Evolutionary conservation across 2,797 vertebrate species (phyloP).

Genomic region (Sphenodon punctatus): DNA sequence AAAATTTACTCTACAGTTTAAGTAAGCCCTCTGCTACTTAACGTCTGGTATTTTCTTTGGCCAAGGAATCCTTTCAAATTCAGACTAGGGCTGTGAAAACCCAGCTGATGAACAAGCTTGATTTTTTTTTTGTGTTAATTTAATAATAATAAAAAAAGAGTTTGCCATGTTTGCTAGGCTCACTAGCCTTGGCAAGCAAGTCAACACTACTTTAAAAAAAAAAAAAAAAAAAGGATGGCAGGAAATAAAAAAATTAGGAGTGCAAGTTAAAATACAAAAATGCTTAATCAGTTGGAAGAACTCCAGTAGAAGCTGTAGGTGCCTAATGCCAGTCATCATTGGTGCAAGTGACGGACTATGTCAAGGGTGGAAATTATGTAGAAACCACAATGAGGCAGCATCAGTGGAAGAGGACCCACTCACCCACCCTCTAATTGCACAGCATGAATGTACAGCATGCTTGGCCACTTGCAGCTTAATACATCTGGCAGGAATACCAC

Average conservation of each 20-base stretch:
- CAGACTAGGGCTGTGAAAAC: conserved; percentile 43
- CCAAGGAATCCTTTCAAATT: conserved; percentile 52
- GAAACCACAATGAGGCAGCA: conserved; percentile 10
- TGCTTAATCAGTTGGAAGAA: conserved; percentile 34
- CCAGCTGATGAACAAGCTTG: conserved; percentile 42
- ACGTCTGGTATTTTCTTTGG: conserved; percentile 59
- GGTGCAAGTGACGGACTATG: conserved; percentile 2
- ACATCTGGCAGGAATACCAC: not conserved
- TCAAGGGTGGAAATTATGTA: conserved; percentile 18
- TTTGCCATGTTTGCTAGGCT: conserved; percentile 4
- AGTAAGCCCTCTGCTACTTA: conserved; percentile 50
- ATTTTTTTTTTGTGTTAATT: not conserved
- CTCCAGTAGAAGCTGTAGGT: conserved; percentile 30
- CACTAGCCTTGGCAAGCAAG: conserved; percentile 10
- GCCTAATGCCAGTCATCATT: conserved; percentile 6
- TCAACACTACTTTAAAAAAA: conserved; percentile 20
- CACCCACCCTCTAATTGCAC: not conserved
- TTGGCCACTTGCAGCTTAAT: conserved; percentile 19
- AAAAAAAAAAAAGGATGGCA: conserved; percentile 9
- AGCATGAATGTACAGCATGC: not conserved
- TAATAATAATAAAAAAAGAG: conserved; percentile 21
- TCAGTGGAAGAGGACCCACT: not conserved
- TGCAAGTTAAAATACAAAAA: conserved; percentile 9
- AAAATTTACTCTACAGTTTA: conserved; percentile 58
- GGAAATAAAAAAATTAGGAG: conserved; percentile 17